These are phyloP conservation scores for Acleris literana DNA, from an alignment of 2,888 invertebrate species.

Conservation along the genomic window DNA sequence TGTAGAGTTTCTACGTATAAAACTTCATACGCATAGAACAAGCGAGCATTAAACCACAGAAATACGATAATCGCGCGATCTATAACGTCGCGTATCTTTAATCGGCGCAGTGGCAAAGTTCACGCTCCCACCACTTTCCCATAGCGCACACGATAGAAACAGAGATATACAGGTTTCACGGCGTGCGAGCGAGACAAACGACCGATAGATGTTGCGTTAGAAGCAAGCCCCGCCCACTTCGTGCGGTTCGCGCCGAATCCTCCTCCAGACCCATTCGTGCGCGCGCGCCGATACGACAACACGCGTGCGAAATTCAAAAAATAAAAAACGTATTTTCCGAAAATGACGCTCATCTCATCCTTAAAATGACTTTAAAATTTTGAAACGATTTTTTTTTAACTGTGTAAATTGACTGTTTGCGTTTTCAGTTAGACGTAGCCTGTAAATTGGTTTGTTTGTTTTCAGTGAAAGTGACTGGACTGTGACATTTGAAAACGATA, in stretches of 20 bases:
- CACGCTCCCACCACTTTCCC: constrained; percentile 72
- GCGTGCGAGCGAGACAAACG: constrained; percentile 56
- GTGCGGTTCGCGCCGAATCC: constrained; percentile 69
- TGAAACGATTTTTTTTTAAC: constrained; percentile 30
- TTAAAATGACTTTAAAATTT: constrained; percentile 5
- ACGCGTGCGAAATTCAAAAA: constrained; percentile 54
- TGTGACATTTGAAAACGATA: constrained; percentile 75
- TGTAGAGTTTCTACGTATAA: constrained; percentile 3
- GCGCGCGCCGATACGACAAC: constrained; percentile 73
- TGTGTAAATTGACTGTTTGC: constrained; percentile 58
- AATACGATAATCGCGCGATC: constrained; percentile 72
- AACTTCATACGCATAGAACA: constrained; percentile 43
- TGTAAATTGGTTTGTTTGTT: constrained; percentile 70
- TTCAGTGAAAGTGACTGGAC: constrained; percentile 72
- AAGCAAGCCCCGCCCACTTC: constrained; percentile 73
- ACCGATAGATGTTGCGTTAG: constrained; percentile 79
- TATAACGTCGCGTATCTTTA: constrained; percentile 76
- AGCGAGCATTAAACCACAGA: constrained; percentile 53
- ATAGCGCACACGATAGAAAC: constrained; percentile 61
- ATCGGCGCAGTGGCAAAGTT: constrained; percentile 79
- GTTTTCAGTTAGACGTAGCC: constrained; percentile 65
- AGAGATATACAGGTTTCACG: constrained; percentile 34
- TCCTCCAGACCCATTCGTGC: constrained; percentile 80
- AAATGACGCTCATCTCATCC: constrained; percentile 54
- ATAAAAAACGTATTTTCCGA: constrained; percentile 54